Evolutionary conservation across 1,140 invertebrate genomes (phyloP).

Genomic region (Nautilus pompilius): DNA sequence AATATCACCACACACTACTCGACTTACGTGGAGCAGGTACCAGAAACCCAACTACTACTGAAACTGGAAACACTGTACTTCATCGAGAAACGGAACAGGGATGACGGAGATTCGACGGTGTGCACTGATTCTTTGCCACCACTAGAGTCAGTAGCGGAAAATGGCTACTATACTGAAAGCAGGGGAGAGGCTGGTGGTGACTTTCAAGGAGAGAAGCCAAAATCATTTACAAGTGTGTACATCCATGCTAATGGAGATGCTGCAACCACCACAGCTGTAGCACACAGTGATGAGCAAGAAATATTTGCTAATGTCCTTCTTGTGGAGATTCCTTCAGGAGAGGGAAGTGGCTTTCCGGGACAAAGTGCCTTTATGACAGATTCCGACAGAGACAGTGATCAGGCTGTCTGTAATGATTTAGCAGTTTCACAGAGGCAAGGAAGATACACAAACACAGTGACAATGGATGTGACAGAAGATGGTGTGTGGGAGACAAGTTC

Average conservation of each 20-base stretch:
- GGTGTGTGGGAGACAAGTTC: too few relatives aligned
- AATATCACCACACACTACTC: neutral
- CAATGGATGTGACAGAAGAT: too few relatives aligned
- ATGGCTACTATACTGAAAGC: neutral
- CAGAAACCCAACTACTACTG: neutral
- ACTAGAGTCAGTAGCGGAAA: neutral
- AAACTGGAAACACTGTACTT: constrained; percentile 1
- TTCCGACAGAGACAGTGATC: too few relatives aligned
- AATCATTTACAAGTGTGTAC: neutral
- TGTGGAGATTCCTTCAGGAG: neutral
- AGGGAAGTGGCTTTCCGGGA: too few relatives aligned
- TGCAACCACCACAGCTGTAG: neutral
- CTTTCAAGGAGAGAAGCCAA: too few relatives aligned
- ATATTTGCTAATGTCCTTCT: constrained; percentile 2
- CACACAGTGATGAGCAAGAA: neutral
- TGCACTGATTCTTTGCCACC: neutral
- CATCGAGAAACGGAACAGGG: neutral
- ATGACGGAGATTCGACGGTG: neutral
- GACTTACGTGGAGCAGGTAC: neutral
- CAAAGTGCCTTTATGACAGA: too few relatives aligned
- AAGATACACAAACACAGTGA: too few relatives aligned
- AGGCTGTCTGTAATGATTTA: too few relatives aligned
- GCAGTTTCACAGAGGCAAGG: too few relatives aligned
- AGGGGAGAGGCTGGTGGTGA: neutral
- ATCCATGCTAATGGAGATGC: neutral